Evolutionary conservation across 2,888 invertebrate species (phyloP).

Genomic region (Stenotaenia linearis): DNA sequence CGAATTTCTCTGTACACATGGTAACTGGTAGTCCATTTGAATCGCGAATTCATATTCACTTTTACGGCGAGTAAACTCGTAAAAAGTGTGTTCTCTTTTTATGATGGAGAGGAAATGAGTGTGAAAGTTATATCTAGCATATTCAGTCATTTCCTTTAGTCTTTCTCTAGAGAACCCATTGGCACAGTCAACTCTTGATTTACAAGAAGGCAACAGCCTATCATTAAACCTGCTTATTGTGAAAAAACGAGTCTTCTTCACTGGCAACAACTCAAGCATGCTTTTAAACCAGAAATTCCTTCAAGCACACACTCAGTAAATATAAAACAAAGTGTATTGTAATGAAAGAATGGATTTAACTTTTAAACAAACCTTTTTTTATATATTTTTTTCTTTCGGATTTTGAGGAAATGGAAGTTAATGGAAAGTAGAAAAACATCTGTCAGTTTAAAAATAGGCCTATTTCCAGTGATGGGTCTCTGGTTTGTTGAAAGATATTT

Average conservation of each 20-base stretch:
- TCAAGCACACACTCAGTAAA: not conserved
- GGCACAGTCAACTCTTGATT: not conserved
- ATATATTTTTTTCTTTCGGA: not conserved
- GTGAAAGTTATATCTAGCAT: not conserved
- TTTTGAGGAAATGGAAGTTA: not conserved
- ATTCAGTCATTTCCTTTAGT: slow-evolving; percentile 1
- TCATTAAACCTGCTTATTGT: not conserved
- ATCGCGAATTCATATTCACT: not conserved
- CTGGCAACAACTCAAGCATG: not conserved
- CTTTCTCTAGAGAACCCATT: slow-evolving; percentile 14
- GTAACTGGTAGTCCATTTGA: slow-evolving; percentile 8
- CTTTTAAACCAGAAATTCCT: not conserved
- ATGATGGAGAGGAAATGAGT: slow-evolving; percentile 1
- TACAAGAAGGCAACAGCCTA: not conserved
- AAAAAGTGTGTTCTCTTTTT: not conserved
- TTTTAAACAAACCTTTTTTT: not conserved
- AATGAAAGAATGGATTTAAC: not conserved
- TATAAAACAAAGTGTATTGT: not conserved
- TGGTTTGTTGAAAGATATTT: not conserved
- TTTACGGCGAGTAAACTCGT: not conserved
- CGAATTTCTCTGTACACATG: slow-evolving; percentile 5
- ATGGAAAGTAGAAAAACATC: slow-evolving; percentile 19
- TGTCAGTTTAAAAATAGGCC: not conserved
- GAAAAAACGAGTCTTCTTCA: not conserved
- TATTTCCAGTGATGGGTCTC: not conserved